Conservation (phyloP, 2,113 vertebrate genomes). For the Colius striatus region DNA sequence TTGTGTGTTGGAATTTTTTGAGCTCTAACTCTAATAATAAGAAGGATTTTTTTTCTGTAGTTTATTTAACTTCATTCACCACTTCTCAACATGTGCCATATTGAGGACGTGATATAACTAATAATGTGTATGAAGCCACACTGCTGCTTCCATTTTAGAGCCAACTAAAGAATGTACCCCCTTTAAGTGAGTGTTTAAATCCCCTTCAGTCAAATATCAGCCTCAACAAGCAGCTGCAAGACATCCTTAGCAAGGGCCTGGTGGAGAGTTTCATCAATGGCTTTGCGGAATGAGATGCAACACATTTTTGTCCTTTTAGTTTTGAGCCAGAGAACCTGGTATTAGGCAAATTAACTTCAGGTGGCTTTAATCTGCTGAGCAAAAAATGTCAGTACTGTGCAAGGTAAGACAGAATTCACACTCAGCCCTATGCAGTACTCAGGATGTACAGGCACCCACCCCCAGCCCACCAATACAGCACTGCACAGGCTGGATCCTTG, state of each 20-base stretch:
- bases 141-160: background rate
- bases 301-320: background rate
- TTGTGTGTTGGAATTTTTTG: background rate
- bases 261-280: background rate
- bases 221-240: background rate
- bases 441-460: rapidly evolving
- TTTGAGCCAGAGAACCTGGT: background rate
- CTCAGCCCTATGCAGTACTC: too few species aligned
- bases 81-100: background rate
- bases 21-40: background rate
- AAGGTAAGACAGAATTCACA: background rate
- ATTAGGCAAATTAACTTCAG: background rate
- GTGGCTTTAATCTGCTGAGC: background rate
- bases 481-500: rapidly evolving
- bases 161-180: background rate
- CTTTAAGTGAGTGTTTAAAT: background rate
- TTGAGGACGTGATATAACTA: background rate
- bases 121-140: background rate
- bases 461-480: rapidly evolving
- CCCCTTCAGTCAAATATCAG: background rate
- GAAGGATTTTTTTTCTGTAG: background rate
- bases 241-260: background rate
- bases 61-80: background rate
- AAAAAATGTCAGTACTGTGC: background rate
- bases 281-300: background rate